Evolutionary conservation across 2,888 invertebrate species (phyloP).

Genomic region (Periphyllus acericola): DNA sequence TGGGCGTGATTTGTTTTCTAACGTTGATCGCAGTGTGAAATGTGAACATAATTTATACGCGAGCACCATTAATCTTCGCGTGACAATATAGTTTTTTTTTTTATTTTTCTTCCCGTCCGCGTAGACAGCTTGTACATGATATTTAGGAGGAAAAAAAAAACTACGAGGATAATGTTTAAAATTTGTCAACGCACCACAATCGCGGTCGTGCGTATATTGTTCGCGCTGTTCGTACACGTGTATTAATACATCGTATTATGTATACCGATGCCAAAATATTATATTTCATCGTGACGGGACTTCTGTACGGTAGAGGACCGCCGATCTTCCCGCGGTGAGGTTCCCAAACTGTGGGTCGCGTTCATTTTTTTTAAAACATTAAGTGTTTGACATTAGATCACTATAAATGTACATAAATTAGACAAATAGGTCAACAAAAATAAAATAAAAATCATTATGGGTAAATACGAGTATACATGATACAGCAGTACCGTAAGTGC

Average conservation of each 20-base stretch:
- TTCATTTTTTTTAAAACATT: too few relatives aligned
- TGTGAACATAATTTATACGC: not conserved
- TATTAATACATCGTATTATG: too few relatives aligned
- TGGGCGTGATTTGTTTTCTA: slow-evolving; percentile 15
- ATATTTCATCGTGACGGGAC: not conserved
- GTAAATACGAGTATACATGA: too few relatives aligned
- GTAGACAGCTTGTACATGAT: not conserved
- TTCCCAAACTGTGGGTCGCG: too few relatives aligned
- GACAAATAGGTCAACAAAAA: too few relatives aligned
- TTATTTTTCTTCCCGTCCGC: not conserved
- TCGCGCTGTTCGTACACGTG: not conserved
- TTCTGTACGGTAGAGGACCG: not conserved
- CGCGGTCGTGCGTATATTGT: not conserved
- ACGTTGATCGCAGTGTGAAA: not conserved
- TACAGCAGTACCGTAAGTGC: too few relatives aligned
- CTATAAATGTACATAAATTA: too few relatives aligned
- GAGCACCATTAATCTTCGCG: not conserved
- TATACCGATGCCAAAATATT: not conserved
- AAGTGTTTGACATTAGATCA: too few relatives aligned
- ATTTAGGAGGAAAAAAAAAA: not conserved
- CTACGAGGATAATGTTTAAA: not conserved
- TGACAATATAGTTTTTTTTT: not conserved
- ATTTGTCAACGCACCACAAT: not conserved
- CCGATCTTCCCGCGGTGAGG: not conserved
- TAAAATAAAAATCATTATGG: too few relatives aligned